Evolutionary conservation across 2,888 invertebrate genomes (phyloP).

Genomic region (Endomychus coccineus): DNA sequence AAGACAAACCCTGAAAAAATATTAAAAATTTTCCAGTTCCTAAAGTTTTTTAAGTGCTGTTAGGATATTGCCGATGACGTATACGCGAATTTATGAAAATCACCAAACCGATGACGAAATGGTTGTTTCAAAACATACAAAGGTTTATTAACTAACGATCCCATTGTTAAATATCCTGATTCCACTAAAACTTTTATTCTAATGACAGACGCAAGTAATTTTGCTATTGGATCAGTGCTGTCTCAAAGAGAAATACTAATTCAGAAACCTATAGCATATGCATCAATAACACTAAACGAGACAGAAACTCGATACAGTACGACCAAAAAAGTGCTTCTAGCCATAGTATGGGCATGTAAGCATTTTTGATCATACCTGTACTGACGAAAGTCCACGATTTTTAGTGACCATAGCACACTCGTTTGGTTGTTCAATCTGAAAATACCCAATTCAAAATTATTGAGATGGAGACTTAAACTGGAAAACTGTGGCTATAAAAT

Average conservation of each 20-base stretch:
- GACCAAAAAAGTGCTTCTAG: no score
- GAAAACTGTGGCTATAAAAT: background rate
- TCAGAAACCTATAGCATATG: constrained; percentile 19
- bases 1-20: constrained; percentile 31
- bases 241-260: constrained; percentile 17
- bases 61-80: constrained; percentile 23
- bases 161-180: background rate
- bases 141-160: constrained; percentile 1
- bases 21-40: constrained; percentile 5
- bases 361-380: background rate
- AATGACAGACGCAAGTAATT: background rate
- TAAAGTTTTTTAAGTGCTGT: constrained; percentile 9
- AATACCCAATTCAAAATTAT: constrained; percentile 1
- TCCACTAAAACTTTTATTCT: constrained; percentile 12
- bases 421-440: constrained; percentile 2
- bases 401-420: constrained; percentile 3
- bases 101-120: no score
- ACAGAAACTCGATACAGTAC: no score
- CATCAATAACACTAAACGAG: constrained; percentile 13
- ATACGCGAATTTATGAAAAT: background rate
- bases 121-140: background rate
- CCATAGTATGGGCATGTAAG: background rate
- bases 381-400: background rate
- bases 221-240: constrained; percentile 15
- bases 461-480: background rate